Base-by-base conservation (phyloP, 2,888 invertebrate species). In the Strigamia crassipes region DNA sequence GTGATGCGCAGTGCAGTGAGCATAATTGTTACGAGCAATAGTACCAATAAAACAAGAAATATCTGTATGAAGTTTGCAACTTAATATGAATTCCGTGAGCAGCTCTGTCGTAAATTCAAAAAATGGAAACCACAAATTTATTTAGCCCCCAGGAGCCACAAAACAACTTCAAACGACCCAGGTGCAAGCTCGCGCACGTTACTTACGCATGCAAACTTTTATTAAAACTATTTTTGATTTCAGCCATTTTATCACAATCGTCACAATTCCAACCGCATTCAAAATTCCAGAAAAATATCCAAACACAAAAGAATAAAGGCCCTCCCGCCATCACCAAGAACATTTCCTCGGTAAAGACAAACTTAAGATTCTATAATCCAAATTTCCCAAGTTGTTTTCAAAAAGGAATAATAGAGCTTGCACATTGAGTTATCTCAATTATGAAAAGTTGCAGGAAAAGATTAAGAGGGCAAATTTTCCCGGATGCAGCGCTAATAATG, bases 371-470 rank as follows among this genome's bases (percentile, higher is more conserved):
- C 38, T 10, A 73, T 73, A 73, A 73, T 73, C 73, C 73, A 27
- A 73, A 73, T 73, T 73, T 73, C 13, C 73, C 73, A 73, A 73
- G 27, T 73, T 31, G n/a, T 73, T 66, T 73, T 31, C 27, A 73
- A 73, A 73, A 73, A 56, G 73, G 31, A 73, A 73, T 73, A 73
- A 73, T 73, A 73, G 27, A 73, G 27, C 31, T 73, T 73, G 73
- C 73, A 6, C 73, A 73, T 73, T 73, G 73, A 73, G 73, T 73
- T 73, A n/a, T 73, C 73, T 73, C 73, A 73, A 73, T 73, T 73
- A 73, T 73, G 73, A 73, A 73, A 73, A 31, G 73, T 73, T 73
- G 73, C 27, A 73, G 73, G 27, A 73, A 73, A 31, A 73, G 73
- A 73, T 73, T 73, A 73, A 73, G 15, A 73, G 73, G 73, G 73